Base-by-base conservation (phyloP, 2,888 invertebrate species). In the Sminthurinus aureus region DNA sequence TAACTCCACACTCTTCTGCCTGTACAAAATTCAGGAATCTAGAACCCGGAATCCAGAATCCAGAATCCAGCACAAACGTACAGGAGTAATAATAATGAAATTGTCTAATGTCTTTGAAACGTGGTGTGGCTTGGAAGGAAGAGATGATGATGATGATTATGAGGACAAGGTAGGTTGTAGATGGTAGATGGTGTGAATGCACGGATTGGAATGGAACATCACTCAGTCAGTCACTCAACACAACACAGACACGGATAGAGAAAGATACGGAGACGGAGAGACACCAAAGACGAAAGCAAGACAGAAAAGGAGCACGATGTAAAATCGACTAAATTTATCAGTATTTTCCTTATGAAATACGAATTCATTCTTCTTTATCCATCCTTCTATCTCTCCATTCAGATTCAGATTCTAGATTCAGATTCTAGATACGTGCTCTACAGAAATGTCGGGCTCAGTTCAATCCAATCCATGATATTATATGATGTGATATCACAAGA, bases 301-400 rank as follows among this genome's bases (percentile, higher is more conserved):
- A 71, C 24, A 71, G 71, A 71, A 6, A 71, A 11, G n/a, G 24
- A 71, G 71, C 71, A 71, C 22, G 71, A 24, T 71, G 22, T 11
- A 26, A 3, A 26, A 26, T 71, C 71, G 71, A 71, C 71, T 71
- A 71, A 71, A 71, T 71, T 71, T 24, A 71, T 71, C 71, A 24
- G 2, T 58, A 58, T 58, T 38, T 38, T 58, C 58, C 58, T 71
- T 71, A 71, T 71, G 71, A 71, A 71, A n/a, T n/a, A n/a, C n/a
- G n/a, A n/a, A 71, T 71, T 11, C 67, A 20, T 22, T n/a, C 22
- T 67, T 67, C 22, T n/a, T 11, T 67, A 67, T 67, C 67, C 64
- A n/a, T 20, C 67, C 6, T 11, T 6, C 6, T 38, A 38, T 38
- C 38, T 38, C 38, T 38, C 38, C 6, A 1, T 38, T 38, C 6